Base-by-base conservation (phyloP, 2,113 vertebrate species). In the Sardina pilchardus region DNA sequence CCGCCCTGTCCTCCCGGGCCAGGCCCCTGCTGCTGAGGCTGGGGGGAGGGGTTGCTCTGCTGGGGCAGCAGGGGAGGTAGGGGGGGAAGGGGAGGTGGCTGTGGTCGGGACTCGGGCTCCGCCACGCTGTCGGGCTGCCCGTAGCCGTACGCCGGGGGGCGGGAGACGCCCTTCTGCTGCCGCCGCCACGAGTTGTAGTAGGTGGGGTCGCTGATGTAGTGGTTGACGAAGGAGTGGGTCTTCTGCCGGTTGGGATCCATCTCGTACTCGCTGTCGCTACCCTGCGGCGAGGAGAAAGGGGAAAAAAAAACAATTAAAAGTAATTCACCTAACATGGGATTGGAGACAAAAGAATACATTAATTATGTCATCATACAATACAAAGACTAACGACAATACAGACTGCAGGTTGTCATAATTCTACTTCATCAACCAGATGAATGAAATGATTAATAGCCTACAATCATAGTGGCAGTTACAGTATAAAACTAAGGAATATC, bases 181-280 rank as follows among this genome's bases (percentile, higher is more conserved):
- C 98, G 95, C 81, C 98, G 92, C 98, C 98, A 99, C 0, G 98
- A 99, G 93, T 99, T 99, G 93, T 99, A 99, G 84, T 99, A 99
- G 2, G 98, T 99, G 86, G 98, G 98, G 93, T 99, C 98, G 3
- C 98, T 99, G 95, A 99, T 99, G 95, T 99, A 99, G 94, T 99
- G 98, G 95, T 99, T 99, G 95, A 99, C 98, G 0, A 99, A 99
- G 71, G 98, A 99, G 92, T 99, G 98, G 67, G 97, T 97, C 93
- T 99, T 98, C 95, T 97, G 97, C 10, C 96, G 95, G 86, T 91
- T 95, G 0, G 96, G 94, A 43, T 99, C 98, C 85, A 97, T 95
- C 94, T 99, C 98, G 0, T 97, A 99, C 86, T 99, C 98, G 1
- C 98, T 99, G 96, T 99, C 98, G 0, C 98, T 99, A 86, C 97